These are phyloP conservation scores for Acanthurus tractus DNA, from an alignment of 2,797 vertebrate genomes.

Conservation along the genomic window DNA sequence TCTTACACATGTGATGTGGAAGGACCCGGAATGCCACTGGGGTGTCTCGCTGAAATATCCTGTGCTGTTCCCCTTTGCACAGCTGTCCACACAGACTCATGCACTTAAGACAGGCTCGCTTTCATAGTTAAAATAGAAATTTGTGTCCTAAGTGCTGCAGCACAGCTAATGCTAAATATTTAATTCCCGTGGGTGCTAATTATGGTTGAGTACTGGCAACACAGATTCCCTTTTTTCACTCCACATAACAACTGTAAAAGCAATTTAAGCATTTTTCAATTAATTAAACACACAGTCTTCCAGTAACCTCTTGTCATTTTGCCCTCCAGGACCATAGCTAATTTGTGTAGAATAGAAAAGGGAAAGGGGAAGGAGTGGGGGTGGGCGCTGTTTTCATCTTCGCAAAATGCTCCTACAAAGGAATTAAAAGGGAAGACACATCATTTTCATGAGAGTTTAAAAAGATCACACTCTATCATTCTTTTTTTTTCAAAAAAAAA, in stretches of 20 bases:
- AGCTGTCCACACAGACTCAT: slow-evolving; percentile 96
- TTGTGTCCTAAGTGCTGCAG: slow-evolving; percentile 99
- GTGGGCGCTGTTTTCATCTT: slow-evolving; percentile 83
- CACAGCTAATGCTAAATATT: slow-evolving; percentile 99
- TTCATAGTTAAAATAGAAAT: slow-evolving; percentile 99
- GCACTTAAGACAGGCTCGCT: slow-evolving; percentile 93
- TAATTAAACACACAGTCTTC: slow-evolving; percentile 99
- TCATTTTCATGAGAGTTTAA: slow-evolving; percentile 75
- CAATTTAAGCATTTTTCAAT: slow-evolving; percentile 99
- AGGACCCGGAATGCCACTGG: slow-evolving; percentile 92
- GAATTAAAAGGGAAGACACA: slow-evolving; percentile 80
- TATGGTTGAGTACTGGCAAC: slow-evolving; percentile 99
- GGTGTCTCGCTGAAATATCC: slow-evolving; percentile 96
- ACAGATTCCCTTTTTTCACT: slow-evolving; percentile 93
- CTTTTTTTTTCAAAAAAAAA: slow-evolving; percentile 38
- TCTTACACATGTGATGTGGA: slow-evolving; percentile 93
- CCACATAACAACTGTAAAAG: slow-evolving; percentile 99
- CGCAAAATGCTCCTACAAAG: slow-evolving; percentile 81
- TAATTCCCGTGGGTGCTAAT: slow-evolving; percentile 99
- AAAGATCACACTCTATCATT: slow-evolving; percentile 74
- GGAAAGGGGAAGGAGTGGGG: slow-evolving; percentile 70
- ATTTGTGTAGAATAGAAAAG: slow-evolving; percentile 97
- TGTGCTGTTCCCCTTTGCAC: slow-evolving; percentile 90
- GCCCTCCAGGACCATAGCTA: slow-evolving; percentile 98
- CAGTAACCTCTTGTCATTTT: slow-evolving; percentile 99